phyloP scores from a whole-genome alignment of 2,797 vertebrate species.

The Hemibagrus guttatus region DNA sequence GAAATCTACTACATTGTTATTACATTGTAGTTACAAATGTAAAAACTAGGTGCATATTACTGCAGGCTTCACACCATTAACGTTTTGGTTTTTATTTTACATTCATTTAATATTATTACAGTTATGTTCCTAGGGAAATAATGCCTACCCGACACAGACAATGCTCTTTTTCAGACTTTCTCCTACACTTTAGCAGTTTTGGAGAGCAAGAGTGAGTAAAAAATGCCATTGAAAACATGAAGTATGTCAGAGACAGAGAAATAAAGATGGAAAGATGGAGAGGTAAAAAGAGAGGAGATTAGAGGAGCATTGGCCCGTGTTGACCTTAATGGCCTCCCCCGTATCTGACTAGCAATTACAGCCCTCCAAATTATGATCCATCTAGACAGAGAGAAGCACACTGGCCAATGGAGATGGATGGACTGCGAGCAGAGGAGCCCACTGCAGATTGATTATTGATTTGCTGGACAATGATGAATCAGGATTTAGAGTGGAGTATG shows the following conservation, averaged over 20 bases:
- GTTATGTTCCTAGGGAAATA: neutral
- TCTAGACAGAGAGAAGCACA: conserved; percentile 70
- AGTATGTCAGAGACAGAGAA: conserved; percentile 55
- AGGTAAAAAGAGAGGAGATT: conserved; percentile 52
- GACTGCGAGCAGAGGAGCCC: conserved; percentile 64
- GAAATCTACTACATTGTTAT: neutral
- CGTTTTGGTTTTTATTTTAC: neutral
- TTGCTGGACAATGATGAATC: conserved; percentile 81
- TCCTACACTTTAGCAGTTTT: conserved; percentile 45
- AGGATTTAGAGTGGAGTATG: conserved; percentile 67
- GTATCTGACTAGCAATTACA: conserved; percentile 80
- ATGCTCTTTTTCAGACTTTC: conserved; percentile 9
- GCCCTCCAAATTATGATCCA: conserved; percentile 83
- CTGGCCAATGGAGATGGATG: conserved; percentile 75
- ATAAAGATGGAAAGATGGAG: conserved; percentile 50
- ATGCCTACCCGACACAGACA: neutral
- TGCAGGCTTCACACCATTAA: neutral
- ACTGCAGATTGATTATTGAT: conserved; percentile 86
- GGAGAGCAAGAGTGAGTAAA: conserved; percentile 55
- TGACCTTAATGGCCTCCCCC: conserved; percentile 73
- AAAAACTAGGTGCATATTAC: neutral
- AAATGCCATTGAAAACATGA: conserved; percentile 57
- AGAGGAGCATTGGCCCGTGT: conserved; percentile 64
- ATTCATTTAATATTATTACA: neutral
- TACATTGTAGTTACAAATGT: neutral